Evolutionary conservation across 2,113 vertebrate species (phyloP).

Genomic region (Pontoporia blainvillei): DNA sequence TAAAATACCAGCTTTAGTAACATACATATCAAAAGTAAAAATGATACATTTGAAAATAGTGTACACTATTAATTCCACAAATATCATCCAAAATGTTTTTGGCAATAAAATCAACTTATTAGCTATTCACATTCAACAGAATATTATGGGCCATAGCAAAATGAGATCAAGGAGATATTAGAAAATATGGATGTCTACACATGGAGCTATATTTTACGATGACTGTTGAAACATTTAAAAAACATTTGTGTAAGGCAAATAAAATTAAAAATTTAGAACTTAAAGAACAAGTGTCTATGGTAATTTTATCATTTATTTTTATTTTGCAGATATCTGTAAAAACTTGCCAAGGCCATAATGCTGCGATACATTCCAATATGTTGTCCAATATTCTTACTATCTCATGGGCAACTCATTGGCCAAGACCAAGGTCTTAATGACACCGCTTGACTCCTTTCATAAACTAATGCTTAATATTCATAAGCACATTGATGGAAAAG

Average conservation of each 20-base stretch:
- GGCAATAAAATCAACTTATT: background rate
- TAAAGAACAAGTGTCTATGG: background rate
- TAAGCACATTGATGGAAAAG: background rate
- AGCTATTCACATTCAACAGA: background rate
- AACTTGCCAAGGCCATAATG: background rate
- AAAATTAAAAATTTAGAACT: background rate
- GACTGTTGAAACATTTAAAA: background rate
- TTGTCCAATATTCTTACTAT: background rate
- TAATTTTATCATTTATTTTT: background rate
- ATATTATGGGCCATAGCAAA: background rate
- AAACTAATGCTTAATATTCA: background rate
- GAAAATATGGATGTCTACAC: background rate
- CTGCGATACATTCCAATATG: background rate
- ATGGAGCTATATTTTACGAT: background rate
- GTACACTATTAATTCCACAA: background rate
- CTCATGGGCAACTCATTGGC: background rate
- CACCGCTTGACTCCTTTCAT: background rate
- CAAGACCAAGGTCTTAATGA: background rate
- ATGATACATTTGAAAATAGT: background rate
- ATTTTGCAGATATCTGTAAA: background rate
- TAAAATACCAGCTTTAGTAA: background rate
- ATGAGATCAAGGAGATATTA: background rate
- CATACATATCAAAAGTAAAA: background rate
- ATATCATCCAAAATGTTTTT: background rate
- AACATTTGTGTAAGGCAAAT: background rate